phyloP scores from a whole-genome alignment of 2,797 vertebrate genomes.

The Tauraco hartlaubi region DNA sequence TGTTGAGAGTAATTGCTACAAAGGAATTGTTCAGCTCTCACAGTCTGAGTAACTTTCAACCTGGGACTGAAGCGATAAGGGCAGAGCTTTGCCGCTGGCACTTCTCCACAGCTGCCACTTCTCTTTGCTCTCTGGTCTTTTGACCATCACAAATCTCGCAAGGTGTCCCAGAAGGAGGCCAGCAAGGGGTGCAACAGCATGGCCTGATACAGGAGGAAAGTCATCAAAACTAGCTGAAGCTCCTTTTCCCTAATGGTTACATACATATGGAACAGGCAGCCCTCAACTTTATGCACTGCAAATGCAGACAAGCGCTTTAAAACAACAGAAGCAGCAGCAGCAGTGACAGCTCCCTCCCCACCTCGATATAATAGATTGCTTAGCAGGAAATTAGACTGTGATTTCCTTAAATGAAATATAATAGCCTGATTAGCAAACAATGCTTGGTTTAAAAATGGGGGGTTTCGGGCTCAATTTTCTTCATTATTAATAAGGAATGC shows the following conservation, averaged over 20 bases:
- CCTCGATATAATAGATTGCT: neutral
- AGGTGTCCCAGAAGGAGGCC: neutral
- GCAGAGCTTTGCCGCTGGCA: neutral
- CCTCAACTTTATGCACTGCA: neutral
- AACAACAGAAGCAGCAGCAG: neutral
- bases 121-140: neutral
- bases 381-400: constrained; percentile 1
- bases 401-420: constrained; percentile 15
- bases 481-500: constrained; percentile 3
- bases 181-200: constrained; percentile 42
- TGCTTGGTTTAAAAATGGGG: constrained; percentile 3
- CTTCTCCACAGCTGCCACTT: neutral
- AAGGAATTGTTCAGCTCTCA: neutral
- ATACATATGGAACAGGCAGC: neutral
- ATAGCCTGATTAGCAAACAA: constrained; percentile 41
- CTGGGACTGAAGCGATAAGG: neutral
- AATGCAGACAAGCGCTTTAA: neutral
- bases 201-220: neutral
- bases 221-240: neutral
- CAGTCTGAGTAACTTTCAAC: neutral
- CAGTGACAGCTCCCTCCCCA: neutral
- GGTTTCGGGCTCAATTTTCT: neutral
- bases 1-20: neutral
- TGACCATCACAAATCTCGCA: neutral
- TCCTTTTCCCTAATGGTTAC: neutral